Conservation (phyloP, 2,888 invertebrate genomes). For the Meliscaeva auricollis region DNA sequence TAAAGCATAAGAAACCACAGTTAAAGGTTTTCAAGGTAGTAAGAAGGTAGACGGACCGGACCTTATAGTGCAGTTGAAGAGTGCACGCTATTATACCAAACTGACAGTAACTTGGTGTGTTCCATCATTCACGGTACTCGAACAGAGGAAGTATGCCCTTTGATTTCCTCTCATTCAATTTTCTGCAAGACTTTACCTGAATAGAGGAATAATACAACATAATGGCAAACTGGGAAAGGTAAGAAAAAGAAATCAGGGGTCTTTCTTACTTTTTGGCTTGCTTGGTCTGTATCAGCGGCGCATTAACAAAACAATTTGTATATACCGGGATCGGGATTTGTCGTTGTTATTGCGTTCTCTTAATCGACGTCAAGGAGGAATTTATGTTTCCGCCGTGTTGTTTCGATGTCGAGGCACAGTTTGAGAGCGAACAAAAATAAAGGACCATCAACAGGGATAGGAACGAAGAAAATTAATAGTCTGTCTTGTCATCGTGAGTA, state of each 20-base stretch:
- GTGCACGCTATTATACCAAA: slow-evolving; percentile 53
- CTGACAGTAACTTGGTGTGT: slow-evolving; percentile 68
- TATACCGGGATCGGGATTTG: slow-evolving; percentile 57
- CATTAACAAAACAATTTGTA: slow-evolving; percentile 69
- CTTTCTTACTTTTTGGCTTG: slow-evolving; percentile 7
- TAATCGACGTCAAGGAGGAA: slow-evolving; percentile 69
- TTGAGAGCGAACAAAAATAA: slow-evolving; percentile 18
- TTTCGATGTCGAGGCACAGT: neutral
- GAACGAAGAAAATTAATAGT: slow-evolving; percentile 68
- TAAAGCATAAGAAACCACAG: slow-evolving; percentile 51
- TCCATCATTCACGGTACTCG: slow-evolving; percentile 69
- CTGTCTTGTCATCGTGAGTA: slow-evolving; percentile 51
- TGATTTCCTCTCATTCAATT: slow-evolving; percentile 69
- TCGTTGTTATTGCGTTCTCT: slow-evolving; percentile 41
- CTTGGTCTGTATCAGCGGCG: slow-evolving; percentile 26
- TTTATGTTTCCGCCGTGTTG: slow-evolving; percentile 69
- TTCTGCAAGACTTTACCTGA: slow-evolving; percentile 48
- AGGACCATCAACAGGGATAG: slow-evolving; percentile 54
- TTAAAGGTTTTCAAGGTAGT: slow-evolving; percentile 16
- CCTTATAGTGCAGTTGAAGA: slow-evolving; percentile 33
- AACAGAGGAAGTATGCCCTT: slow-evolving; percentile 74
- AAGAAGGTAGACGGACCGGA: slow-evolving; percentile 9
- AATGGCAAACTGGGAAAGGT: slow-evolving; percentile 28
- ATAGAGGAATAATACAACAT: slow-evolving; percentile 14
- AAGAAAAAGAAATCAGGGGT: slow-evolving; percentile 61